These are phyloP conservation scores for Catharus bicknelli DNA, from an alignment of 2,113 vertebrate species.

Conservation along the genomic window DNA sequence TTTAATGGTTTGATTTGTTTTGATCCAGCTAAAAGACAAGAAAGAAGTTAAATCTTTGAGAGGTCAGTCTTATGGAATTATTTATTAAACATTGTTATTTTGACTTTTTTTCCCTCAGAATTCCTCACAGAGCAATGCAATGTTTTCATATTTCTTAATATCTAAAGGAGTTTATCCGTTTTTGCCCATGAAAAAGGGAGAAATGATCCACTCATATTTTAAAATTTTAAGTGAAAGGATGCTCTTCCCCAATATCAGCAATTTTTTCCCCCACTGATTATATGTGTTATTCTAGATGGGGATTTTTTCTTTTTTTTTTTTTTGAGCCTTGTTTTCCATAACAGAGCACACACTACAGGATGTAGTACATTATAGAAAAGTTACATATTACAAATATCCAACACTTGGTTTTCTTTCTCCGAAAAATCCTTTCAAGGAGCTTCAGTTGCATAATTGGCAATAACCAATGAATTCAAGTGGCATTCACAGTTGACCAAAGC, in stretches of 20 bases:
- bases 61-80: background rate
- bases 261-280: background rate
- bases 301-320: background rate
- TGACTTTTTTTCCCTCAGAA: background rate
- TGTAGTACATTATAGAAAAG: background rate
- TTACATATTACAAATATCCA: background rate
- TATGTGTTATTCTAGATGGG: background rate
- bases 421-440: background rate
- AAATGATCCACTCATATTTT: background rate
- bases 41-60: background rate
- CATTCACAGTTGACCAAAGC: background rate
- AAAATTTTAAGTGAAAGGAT: background rate
- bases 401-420: background rate
- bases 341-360: background rate
- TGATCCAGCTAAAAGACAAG: background rate
- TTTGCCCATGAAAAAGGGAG: background rate
- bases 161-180: background rate
- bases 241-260: background rate
- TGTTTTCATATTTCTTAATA: background rate
- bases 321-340: background rate
- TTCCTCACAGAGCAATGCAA: background rate
- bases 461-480: background rate
- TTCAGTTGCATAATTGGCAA: background rate
- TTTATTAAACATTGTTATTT: background rate
- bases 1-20: background rate